Percentiles rank a stretch among this genome's conserved stretches.
phyloP scores from a whole-genome alignment of 1,140 invertebrate genomes.

The Wasmannia auropunctata region DNA sequence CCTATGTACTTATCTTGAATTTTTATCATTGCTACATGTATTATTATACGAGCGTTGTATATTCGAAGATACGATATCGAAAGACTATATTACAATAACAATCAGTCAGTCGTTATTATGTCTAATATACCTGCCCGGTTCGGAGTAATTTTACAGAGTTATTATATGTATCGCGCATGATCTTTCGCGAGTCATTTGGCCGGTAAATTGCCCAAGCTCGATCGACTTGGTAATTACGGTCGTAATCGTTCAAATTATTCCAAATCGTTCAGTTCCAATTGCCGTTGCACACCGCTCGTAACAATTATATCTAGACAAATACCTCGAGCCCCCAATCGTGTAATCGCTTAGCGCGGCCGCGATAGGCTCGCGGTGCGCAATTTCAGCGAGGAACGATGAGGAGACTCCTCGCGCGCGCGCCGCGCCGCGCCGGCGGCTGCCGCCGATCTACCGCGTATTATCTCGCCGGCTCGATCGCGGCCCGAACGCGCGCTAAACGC shows the following conservation, averaged over 20 bases:
- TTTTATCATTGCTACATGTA: background rate
- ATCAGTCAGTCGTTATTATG: background rate
- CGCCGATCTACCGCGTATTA: too few relatives aligned
- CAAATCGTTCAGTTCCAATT: constrained; percentile 20
- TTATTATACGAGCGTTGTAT: background rate
- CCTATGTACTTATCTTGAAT: background rate
- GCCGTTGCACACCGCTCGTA: background rate
- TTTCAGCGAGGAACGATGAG: background rate
- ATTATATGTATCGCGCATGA: background rate
- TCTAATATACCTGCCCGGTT: background rate
- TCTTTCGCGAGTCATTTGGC: background rate
- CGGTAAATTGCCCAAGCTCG: background rate
- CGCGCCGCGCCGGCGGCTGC: too few relatives aligned
- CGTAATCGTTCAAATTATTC: constrained; percentile 30
- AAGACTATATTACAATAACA: background rate
- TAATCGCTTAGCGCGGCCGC: background rate
- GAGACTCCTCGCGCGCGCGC: background rate
- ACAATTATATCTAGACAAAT: constrained; percentile 28
- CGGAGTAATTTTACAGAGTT: background rate
- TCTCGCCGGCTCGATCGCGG: background rate
- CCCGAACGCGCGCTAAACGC: background rate
- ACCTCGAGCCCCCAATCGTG: background rate
- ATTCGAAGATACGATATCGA: background rate
- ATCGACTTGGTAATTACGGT: background rate
- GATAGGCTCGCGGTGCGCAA: background rate